Base-by-base conservation (phyloP, 1,140 invertebrate genomes). In the Hermatobates lingyangjiaoensis region DNA sequence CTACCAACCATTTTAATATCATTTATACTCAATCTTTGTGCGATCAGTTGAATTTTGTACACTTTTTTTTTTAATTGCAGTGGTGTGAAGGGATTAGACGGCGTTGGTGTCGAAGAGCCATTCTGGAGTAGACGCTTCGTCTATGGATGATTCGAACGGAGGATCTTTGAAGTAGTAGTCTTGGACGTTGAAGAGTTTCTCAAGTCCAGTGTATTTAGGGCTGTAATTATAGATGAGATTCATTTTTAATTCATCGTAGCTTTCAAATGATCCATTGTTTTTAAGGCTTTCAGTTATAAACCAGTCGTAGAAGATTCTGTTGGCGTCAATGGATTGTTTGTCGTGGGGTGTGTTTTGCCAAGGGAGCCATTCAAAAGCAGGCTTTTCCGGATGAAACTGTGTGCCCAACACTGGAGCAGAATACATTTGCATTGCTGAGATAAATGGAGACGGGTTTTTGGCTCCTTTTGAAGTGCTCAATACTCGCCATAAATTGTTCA, bases 371-470 rank as follows among this genome's bases (percentile, higher is more conserved):
- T 91, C 87, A 57, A 79, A 94, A 1, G 74, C 61, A 59, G 79
- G 81, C 62, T 93, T 94, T 64, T 95, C 90, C 0, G 89, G 90
- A 66, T 94, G 89, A 63, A 86, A 94, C 62, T 91, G 87, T 0
- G 84, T 67, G 1, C 79, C 88, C 65, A 83, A 92, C 62, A 92
- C 80, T 15, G 89, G 90, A 58, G 65, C 75, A 62, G 65, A 73
- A 57, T 57, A 69, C 60, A 74, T 76, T 60, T 85, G 81, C 45
- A 82, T 62, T 0, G 68, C 66, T 1, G 80, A 81, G 57, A 78
- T 76, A 59, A 85, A 91, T 60, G 74, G 64, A 1, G 75, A 57
- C 12, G 74, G 63, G 2, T 39, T 18, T 10, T 42, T 18, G 58
- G 88, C 86, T 38, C 69, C 62, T 30, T 23, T 18, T 63, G 83